These are phyloP conservation scores for Meriones unguiculatus DNA, from an alignment of 2,113 vertebrate species.

Conservation along the genomic window DNA sequence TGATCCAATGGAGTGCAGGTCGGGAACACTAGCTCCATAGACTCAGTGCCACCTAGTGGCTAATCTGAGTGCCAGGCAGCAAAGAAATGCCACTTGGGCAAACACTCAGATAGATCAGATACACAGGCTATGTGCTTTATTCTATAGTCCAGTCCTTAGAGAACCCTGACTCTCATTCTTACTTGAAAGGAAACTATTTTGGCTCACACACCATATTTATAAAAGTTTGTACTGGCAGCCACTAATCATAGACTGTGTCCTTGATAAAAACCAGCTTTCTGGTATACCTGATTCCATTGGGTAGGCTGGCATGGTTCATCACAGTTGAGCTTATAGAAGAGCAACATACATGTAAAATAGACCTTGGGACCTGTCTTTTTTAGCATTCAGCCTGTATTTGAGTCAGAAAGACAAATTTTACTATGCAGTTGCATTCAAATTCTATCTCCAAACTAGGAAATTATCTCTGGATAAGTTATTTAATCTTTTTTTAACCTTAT, in stretches of 20 bases:
- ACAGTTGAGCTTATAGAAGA: background rate
- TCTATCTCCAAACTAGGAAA: background rate
- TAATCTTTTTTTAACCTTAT: background rate
- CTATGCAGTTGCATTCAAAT: constrained; percentile 4
- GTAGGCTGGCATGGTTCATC: background rate
- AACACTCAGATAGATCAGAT: background rate
- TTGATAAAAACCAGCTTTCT: background rate
- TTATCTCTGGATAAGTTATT: background rate
- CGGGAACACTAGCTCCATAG: background rate
- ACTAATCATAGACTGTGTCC: background rate
- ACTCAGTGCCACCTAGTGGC: constrained; percentile 72
- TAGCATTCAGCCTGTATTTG: background rate
- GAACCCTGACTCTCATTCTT: background rate
- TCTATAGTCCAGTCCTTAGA: background rate
- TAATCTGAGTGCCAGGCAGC: background rate
- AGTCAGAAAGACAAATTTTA: constrained; percentile 7
- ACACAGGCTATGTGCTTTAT: background rate
- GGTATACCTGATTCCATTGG: background rate
- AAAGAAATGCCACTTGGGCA: background rate
- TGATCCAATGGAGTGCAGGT: background rate
- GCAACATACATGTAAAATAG: background rate
- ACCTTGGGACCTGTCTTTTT: background rate
- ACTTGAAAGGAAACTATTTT: background rate
- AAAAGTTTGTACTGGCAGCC: background rate
- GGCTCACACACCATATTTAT: background rate